phyloP scores from a whole-genome alignment of 2,113 vertebrate genomes.

The Stegastes partitus region DNA sequence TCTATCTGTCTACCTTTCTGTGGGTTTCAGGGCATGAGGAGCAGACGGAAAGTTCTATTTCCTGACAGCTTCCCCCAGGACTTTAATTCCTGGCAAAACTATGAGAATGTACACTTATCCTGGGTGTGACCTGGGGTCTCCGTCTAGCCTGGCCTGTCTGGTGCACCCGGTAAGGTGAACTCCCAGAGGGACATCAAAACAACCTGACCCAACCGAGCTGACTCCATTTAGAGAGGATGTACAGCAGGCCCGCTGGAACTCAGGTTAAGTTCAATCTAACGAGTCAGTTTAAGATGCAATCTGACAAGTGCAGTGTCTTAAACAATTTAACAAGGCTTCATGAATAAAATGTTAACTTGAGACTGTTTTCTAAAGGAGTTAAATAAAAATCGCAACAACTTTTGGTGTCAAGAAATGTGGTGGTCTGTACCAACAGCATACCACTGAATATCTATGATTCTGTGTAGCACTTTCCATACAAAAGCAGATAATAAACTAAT shows the following conservation, averaged over 20 bases:
- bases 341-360: too few species aligned
- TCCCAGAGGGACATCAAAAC: not conserved
- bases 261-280: not conserved
- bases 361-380: too few species aligned
- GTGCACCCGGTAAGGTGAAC: not conserved
- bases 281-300: too few species aligned
- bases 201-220: not conserved
- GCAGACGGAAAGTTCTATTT: not conserved
- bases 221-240: not conserved
- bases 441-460: too few species aligned
- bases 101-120: not conserved
- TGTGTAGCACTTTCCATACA: too few species aligned
- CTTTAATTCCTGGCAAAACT: not conserved
- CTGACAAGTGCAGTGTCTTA: too few species aligned
- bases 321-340: too few species aligned
- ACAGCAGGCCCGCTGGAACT: not conserved
- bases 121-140: conserved; percentile 1
- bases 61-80: conserved; percentile 3
- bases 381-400: too few species aligned
- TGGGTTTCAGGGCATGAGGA: not conserved
- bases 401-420: too few species aligned
- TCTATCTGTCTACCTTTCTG: not conserved
- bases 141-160: not conserved
- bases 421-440: too few species aligned
- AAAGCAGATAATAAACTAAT: too few species aligned